Evolutionary conservation across 2,113 vertebrate genomes (phyloP), one percentile per base, ranked within the genome.

Genomic region (Dasyornis broadbenti): DNA sequence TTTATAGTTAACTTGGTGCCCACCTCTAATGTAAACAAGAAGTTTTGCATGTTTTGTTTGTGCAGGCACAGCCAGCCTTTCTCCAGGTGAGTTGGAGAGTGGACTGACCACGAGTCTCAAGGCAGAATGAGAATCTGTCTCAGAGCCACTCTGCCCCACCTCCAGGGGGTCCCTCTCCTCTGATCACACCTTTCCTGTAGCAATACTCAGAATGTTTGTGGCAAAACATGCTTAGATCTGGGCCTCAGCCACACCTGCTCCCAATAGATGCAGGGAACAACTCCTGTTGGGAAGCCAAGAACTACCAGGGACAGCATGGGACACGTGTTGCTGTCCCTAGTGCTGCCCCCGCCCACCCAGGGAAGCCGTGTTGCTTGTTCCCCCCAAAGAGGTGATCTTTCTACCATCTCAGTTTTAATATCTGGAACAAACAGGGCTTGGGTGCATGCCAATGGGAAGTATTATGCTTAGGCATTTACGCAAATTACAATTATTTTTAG

Each of bases 261-360:
- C 35, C 4, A 3, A 9, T 0, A 13, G 52, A 50, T 35, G 5
- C 52, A 42, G 52, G 24, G 44, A 57, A 31, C 35, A 50, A 20
- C 44, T 42, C 16, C 52, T 0, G 0, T 9, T 0, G 0, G 42
- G 35, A 49, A 57, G 15, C 19, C 1, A 45, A 45, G 44, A 22
- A 33, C 30, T 13, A n/a, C 24, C 13, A 21, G 35, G 15, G 35
- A 35, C 24, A 59, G n/a, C 30, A 49, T 2, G 35, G 42, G 8
- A 16, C 26, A 16, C 1, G 0, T 0, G 1, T 6, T 0, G 0
- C 54, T 71, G 80, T 35, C 39, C 56, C 47, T 21, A 61, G 47
- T 13, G 45, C 20, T 21, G 26, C 6, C 66, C 30, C 26, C 0
- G 1, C 26, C 45, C 26, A 15, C 4, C 31, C 0, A 0, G 13